Evolutionary conservation across 2,888 invertebrate genomes (phyloP).

Genomic region (Trissolcus japonicus): DNA sequence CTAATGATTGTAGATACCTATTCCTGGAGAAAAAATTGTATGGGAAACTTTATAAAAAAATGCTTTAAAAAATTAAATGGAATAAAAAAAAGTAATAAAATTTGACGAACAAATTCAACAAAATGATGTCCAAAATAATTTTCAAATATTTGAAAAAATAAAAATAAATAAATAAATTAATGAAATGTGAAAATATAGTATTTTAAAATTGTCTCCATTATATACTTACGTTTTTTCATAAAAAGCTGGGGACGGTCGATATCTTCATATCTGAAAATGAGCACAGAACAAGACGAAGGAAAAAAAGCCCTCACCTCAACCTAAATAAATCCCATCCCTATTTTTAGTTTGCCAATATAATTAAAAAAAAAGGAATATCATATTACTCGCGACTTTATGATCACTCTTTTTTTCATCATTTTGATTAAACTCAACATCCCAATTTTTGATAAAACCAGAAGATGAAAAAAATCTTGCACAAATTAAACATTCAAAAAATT

Average conservation of each 20-base stretch:
- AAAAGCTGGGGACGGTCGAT: neutral
- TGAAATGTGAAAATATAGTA: neutral
- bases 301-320: slow-evolving; percentile 14
- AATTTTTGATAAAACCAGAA: neutral
- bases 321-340: slow-evolving; percentile 11
- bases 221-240: slow-evolving; percentile 1
- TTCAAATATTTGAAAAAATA: neutral
- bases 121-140: neutral
- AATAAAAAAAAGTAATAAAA: neutral
- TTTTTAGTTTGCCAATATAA: neutral
- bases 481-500: too few relatives aligned
- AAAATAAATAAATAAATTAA: neutral
- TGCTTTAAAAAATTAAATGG: neutral
- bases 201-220: neutral
- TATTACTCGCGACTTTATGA: neutral
- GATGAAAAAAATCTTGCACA: neutral
- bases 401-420: neutral
- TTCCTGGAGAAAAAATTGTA: neutral
- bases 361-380: neutral
- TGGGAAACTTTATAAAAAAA: neutral
- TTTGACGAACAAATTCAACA: too few relatives aligned
- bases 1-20: too few relatives aligned
- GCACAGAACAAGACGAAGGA: slow-evolving; percentile 7
- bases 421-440: neutral
- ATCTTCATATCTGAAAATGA: slow-evolving; percentile 16